Evolutionary conservation across 1,140 invertebrate species (phyloP).

Genomic region (Copidosoma floridanum): DNA sequence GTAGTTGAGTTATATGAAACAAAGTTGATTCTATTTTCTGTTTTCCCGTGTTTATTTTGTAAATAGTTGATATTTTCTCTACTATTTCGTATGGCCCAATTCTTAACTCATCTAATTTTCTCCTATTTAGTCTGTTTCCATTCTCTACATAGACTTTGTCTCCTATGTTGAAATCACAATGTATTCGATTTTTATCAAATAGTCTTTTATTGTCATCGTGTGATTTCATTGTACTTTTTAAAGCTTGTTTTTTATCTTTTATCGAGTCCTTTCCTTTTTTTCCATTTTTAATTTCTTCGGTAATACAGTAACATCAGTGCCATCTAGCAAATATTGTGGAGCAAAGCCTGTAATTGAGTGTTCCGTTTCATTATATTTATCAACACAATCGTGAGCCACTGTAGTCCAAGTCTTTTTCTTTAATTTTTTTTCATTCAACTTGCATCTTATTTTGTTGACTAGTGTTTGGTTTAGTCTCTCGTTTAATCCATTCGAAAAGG

Average conservation of each 20-base stretch:
- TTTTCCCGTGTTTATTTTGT: no score
- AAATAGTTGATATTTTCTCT: slow-evolving; percentile 28
- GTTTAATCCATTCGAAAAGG: no score
- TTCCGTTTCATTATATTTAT: slow-evolving; percentile 11
- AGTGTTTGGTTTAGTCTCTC: no score
- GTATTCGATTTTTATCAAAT: no score
- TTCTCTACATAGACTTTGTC: slow-evolving; percentile 36
- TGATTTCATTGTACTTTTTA: slow-evolving; percentile 31
- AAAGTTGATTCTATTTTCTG: no score
- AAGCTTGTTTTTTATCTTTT: slow-evolving; percentile 22
- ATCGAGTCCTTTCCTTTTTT: neutral
- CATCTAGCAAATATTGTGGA: slow-evolving; percentile 20
- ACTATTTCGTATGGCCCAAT: no score
- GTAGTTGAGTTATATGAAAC: no score
- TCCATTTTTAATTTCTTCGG: slow-evolving; percentile 13
- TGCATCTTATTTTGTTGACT: slow-evolving; percentile 23
- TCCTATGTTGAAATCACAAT: slow-evolving; percentile 24
- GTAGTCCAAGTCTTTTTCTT: slow-evolving; percentile 16
- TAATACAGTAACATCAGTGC: no score
- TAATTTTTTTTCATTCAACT: no score
- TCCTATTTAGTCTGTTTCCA: slow-evolving; percentile 26
- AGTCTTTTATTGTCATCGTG: slow-evolving; percentile 34
- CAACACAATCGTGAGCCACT: no score
- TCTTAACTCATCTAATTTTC: no score
- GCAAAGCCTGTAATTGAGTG: slow-evolving; percentile 12